Base-by-base conservation (phyloP, 2,888 invertebrate species). In the Caenorhabditis sp. region DNA sequence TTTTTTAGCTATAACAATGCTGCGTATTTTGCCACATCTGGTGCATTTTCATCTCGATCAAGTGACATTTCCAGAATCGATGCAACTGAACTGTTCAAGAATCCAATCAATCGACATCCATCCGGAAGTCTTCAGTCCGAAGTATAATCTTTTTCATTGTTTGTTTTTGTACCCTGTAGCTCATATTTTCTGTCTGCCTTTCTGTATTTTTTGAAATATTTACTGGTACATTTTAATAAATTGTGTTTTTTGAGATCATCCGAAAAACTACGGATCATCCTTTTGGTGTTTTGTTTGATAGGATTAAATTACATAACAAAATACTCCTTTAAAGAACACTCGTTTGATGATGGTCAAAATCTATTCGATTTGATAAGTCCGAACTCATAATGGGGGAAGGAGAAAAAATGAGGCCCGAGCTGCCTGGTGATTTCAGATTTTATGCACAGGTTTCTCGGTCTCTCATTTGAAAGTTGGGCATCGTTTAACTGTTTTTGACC, bases 1-100 rank as follows among this genome's bases (percentile, higher is more conserved):
- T 17, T 17, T 81, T 84, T 64, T 69, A 86, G 86, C 63, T 86
- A 86, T 67, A 86, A 86, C 69, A 86, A 86, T 59, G 85, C 85
- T 8, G 85, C 85, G n/a, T 86, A 81, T 65, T 79, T 86, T 57
- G 86, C 85, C 12, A 83, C 81, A 21, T 75, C 83, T 14, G 83
- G 82, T 14, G 81, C 80, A 5, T 66, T 81, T 62, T 81, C 78
- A 36, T 83, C 84, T 10, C 54, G 84, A 62, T 83, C 81, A 36
- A 84, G 84, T 59, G 85, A 85, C 43, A 83, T 85, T 50, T 84
- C 84, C 2, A 58, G 82, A 70, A 80, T 82, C 53, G 84, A 84
- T 60, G 81, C 80, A 8, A 71, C 69, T 58, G 83, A 84, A 68
- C 67, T 84, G 31, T 80, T 76, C 76, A 82, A 78, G 81, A 73